Base-by-base conservation (phyloP, 1,140 invertebrate species). In the Drosophila baimaii region DNA sequence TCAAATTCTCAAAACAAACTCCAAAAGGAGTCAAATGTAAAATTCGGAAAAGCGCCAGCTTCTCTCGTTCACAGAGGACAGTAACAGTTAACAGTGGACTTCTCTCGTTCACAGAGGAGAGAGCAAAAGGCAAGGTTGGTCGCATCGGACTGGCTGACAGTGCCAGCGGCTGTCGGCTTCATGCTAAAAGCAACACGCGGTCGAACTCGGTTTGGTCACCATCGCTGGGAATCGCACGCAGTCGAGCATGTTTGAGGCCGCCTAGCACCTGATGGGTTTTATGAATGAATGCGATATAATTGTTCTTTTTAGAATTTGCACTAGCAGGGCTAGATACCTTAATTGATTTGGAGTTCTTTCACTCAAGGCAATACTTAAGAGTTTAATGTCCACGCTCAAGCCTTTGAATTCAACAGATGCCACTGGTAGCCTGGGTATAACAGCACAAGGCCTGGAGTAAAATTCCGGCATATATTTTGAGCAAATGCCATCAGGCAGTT, bases 131-230 rank as follows among this genome's bases (percentile, higher is more conserved):
- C n/a, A n/a, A n/a, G n/a, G n/a, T n/a, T n/a, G n/a, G n/a, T n/a
- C n/a, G n/a, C n/a, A n/a, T n/a, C 23, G 31, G 39, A 55, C 27
- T 29, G 39, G 39, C 39, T 23, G 31, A 54, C 33, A 54, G 44
- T 51, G 59, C 65, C 65, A 51, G 66, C 51, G 69, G 51, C 63
- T 66, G 51, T 61, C 70, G 62, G 55, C 80, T 70, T 86, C 82
- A 88, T 88, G 68, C 82, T 88, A 82, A 86, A 72, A 64, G 52
- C 83, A 79, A 43, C 83, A 86, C 79, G 83, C 83, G 83, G 76
- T 82, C 79, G 83, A 86, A 88, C 83, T 44, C 33, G 68, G 74
- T 79, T 55, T 10, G 29, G 21, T 49, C 27, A 23, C 10, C 33
- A 39, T n/a, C 27, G 23, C 39, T 43, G 27, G 46, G 13, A 43